These are phyloP conservation scores for Umimayanthus kanabou DNA, from an alignment of 92 coral and sea anemone species.

Conservation along the genomic window DNA sequence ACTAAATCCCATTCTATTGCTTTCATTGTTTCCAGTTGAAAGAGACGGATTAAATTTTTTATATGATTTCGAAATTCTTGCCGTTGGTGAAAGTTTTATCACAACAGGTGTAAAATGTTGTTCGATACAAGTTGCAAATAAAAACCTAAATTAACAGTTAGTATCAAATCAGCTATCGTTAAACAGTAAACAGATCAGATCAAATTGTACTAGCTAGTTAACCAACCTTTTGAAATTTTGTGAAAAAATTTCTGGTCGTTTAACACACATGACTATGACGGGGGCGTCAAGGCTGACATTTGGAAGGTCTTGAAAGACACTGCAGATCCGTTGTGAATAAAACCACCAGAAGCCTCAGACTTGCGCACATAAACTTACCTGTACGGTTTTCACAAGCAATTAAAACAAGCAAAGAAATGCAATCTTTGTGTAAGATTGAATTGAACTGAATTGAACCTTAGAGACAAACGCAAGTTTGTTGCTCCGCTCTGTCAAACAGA, in stretches of 20 bases:
- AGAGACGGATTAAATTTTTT: neutral
- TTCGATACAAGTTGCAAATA: neutral
- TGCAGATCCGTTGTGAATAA: neutral
- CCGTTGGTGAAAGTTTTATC: neutral
- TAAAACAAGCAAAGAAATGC: neutral
- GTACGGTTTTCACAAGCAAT: neutral
- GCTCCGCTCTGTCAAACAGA: too few species aligned
- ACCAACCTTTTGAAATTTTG: neutral
- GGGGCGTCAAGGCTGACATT: neutral
- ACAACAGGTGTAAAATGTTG: neutral
- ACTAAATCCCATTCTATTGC: neutral
- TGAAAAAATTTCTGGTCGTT: neutral
- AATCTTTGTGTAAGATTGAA: neutral
- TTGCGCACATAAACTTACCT: neutral
- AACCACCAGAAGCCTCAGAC: slow-evolving; percentile 1
- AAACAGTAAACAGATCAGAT: neutral
- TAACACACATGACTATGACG: neutral
- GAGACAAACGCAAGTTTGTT: too few species aligned
- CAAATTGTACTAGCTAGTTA: neutral
- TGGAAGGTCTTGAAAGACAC: neutral
- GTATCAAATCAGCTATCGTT: too few species aligned
- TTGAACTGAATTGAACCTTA: too few species aligned
- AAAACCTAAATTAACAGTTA: too few species aligned
- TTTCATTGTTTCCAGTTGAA: neutral
- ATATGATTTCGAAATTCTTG: neutral